phyloP scores from a whole-genome alignment of 1,140 invertebrate genomes.

The Mesaphorura yosii region DNA sequence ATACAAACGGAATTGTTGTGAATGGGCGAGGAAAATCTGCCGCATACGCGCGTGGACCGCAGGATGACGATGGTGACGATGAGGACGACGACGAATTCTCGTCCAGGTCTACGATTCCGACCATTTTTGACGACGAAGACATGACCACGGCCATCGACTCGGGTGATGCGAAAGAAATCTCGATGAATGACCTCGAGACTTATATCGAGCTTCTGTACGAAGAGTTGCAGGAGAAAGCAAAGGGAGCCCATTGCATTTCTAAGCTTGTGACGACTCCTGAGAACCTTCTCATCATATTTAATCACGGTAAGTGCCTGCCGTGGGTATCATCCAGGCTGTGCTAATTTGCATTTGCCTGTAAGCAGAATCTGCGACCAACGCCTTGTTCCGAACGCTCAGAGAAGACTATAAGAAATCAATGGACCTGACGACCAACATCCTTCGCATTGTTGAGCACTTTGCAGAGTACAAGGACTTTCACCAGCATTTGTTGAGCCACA shows the following conservation, averaged over 20 bases:
- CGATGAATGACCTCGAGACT: slow-evolving; percentile 72
- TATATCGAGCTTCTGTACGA: slow-evolving; percentile 97
- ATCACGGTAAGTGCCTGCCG: slow-evolving; percentile 61
- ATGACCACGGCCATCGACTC: background rate
- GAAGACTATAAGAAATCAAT: slow-evolving; percentile 96
- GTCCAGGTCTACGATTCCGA: slow-evolving; percentile 18
- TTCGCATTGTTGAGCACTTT: slow-evolving; percentile 95
- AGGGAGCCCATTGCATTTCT: slow-evolving; percentile 80
- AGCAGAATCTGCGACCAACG: slow-evolving; percentile 88
- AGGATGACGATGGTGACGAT: too few species aligned
- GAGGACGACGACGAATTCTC: background rate
- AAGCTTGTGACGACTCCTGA: slow-evolving; percentile 83
- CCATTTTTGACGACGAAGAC: slow-evolving; percentile 28
- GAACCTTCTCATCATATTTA: slow-evolving; percentile 82
- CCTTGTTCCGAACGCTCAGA: slow-evolving; percentile 79
- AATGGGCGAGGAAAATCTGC: too few species aligned
- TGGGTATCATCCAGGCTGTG: slow-evolving; percentile 1
- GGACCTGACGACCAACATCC: slow-evolving; percentile 90
- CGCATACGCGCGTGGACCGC: too few species aligned
- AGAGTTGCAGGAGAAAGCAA: slow-evolving; percentile 72
- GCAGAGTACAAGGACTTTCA: slow-evolving; percentile 95
- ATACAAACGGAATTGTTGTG: slow-evolving; percentile 35
- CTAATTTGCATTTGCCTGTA: slow-evolving; percentile 29
- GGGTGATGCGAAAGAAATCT: slow-evolving; percentile 35
- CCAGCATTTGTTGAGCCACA: slow-evolving; percentile 75